A percentile compares a stretch with the other conserved stretches of the same genome.
Conservation (phyloP, 2,797 vertebrate species). For the Sphenodon punctatus region DNA sequence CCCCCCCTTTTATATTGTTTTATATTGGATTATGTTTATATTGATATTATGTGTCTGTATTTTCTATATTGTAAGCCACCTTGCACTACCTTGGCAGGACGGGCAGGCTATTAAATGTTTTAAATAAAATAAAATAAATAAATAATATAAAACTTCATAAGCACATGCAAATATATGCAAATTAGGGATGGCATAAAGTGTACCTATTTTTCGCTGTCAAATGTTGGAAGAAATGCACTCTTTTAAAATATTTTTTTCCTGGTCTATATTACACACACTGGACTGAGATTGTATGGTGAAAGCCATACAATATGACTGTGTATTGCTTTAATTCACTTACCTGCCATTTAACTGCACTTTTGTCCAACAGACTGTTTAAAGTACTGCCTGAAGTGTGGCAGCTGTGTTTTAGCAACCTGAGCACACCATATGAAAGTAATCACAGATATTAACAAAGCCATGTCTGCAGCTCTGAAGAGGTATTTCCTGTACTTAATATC, state of each 20-base stretch:
- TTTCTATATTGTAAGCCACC: no score
- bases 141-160: no score
- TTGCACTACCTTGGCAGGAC: no score
- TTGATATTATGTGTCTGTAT: no score
- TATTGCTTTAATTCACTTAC: slow-evolving; percentile 45
- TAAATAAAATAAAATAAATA: no score
- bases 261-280: slow-evolving; percentile 35
- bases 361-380: slow-evolving; percentile 48
- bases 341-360: slow-evolving; percentile 41
- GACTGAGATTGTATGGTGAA: slow-evolving; percentile 34
- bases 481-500: slow-evolving; percentile 27
- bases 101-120: no score
- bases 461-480: slow-evolving; percentile 16
- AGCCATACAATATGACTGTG: slow-evolving; percentile 17
- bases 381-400: slow-evolving; percentile 51
- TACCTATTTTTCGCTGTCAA: no score
- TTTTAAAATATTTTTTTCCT: slow-evolving; percentile 33
- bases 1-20: no score
- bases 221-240: no score
- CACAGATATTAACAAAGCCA: slow-evolving; percentile 43
- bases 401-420: slow-evolving; percentile 49
- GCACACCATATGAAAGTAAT: slow-evolving; percentile 52
- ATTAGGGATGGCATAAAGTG: no score
- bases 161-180: no score
- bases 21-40: no score